Base-by-base conservation (phyloP, 2,888 invertebrate species). In the Orthosia gothica region DNA sequence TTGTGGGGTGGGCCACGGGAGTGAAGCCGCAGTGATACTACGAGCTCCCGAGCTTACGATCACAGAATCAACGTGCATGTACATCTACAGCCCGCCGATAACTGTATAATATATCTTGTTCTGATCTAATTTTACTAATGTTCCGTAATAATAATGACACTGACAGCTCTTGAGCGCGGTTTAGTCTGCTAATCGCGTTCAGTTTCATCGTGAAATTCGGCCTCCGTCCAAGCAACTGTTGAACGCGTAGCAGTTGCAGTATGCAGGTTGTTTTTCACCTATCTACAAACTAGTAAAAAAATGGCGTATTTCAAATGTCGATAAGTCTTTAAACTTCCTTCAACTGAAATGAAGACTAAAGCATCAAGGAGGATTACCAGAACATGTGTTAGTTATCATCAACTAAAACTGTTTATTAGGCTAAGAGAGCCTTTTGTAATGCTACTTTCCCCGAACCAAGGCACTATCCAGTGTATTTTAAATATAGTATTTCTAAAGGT, bases 401-500 rank as follows among this genome's bases (percentile, higher is more conserved):
- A 32, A 7, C 32, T 32, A 32, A 40, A 40, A 40, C 40, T 40
- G 9, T 40, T 40, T 40, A 40, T 40, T 40, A 40, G 7, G 40
- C 40, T 32, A 9, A 40, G 40, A 9, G 40, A 40, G 9, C 1
- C 40, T 52, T 69, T 20, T 16, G 18, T 40, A 7, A 32, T 20
- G 5, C 13, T 52, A 0, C 1, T 18, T 32, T 40, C 9, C n/a
- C 40, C 2, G 5, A 23, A 16, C 16, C 5, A 58, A 50, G 20
- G 12, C 16, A 23, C 5, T 52, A 50, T 26, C 23, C 50, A 47
- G 9, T 16, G 18, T 40, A 67, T 54, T 78, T 16, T 20, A 40
- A 59, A 70, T 55, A 62, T 20, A 70, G 49, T 2, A 61, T 50
- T 69, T 57, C 40, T 49, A n/a, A 47, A 64, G 9, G 47, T 32